A percentile compares a stretch with the other conserved stretches of the same genome.
These are phyloP conservation scores for Diadumene lineata DNA, from an alignment of 92 coral and sea anemone species.

Conservation along the genomic window DNA sequence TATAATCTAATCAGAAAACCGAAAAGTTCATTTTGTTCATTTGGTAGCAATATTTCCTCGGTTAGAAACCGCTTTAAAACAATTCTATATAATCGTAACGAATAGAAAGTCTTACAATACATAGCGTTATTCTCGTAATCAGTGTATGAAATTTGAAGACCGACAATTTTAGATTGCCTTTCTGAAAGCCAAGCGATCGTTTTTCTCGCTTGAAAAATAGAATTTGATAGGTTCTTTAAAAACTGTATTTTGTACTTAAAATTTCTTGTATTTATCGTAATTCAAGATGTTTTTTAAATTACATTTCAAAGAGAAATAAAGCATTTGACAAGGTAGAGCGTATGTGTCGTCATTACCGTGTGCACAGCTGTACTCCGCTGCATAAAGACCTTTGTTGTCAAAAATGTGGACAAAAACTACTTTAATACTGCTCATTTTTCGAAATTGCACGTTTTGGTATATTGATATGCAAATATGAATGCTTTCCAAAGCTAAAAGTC, in stretches of 20 bases:
- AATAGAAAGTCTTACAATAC: not conserved
- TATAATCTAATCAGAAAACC: too few relatives aligned
- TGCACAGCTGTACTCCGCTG: conserved; percentile 11
- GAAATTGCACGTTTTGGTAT: not conserved
- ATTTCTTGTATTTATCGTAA: not conserved
- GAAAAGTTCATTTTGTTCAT: too few relatives aligned
- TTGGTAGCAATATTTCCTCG: too few relatives aligned
- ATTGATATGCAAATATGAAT: not conserved
- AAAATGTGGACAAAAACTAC: not conserved
- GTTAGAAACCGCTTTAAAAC: not conserved
- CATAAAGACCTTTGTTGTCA: not conserved
- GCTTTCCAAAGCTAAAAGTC: not conserved
- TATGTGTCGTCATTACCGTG: conserved; percentile 10
- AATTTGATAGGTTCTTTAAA: not conserved
- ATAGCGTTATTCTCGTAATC: too few relatives aligned
- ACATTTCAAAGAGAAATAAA: conserved; percentile 16
- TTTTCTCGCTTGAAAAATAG: not conserved
- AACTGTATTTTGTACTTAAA: not conserved
- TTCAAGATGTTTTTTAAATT: not conserved
- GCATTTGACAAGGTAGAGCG: conserved; percentile 12
- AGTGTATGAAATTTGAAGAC: too few relatives aligned
- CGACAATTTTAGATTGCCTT: too few relatives aligned
- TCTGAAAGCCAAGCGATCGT: not conserved
- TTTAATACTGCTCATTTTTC: not conserved
- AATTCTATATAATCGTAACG: not conserved